These are phyloP conservation scores for Zosterops borbonicus DNA, from an alignment of 2,113 vertebrate species.

Conservation along the genomic window DNA sequence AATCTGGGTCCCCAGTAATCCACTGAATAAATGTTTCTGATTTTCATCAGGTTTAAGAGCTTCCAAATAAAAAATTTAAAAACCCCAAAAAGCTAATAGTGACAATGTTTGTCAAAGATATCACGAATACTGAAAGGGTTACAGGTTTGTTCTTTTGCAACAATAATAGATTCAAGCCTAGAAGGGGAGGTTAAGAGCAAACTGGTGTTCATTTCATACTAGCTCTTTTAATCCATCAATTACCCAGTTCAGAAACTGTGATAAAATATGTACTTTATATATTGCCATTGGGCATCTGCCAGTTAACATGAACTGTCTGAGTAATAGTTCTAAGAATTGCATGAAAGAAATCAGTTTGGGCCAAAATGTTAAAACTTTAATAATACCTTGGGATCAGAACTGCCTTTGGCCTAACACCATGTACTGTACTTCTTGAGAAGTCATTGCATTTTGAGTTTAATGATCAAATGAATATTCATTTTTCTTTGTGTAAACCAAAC, in stretches of 20 bases:
- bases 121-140: neutral
- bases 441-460: neutral
- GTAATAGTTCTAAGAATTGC: neutral
- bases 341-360: neutral
- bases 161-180: neutral
- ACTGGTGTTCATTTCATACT: neutral
- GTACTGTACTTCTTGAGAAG: neutral
- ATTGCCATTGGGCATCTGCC: constrained; percentile 23
- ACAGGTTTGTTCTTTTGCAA: neutral
- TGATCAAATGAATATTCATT: neutral
- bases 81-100: neutral
- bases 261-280: constrained; percentile 26
- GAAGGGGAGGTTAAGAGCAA: neutral
- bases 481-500: neutral
- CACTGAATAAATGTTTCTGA: neutral
- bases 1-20: neutral
- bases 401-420: neutral
- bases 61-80: neutral
- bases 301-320: constrained; percentile 4
- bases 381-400: constrained; percentile 14
- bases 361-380: constrained; percentile 31
- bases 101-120: neutral
- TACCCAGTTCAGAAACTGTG: constrained; percentile 18
- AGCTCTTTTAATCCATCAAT: neutral
- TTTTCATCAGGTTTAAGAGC: neutral